Percentiles rank a stretch among this genome's conserved stretches.
Evolutionary conservation across 2,888 invertebrate genomes (phyloP).

Genomic region (Cecidostiba fungosa): DNA sequence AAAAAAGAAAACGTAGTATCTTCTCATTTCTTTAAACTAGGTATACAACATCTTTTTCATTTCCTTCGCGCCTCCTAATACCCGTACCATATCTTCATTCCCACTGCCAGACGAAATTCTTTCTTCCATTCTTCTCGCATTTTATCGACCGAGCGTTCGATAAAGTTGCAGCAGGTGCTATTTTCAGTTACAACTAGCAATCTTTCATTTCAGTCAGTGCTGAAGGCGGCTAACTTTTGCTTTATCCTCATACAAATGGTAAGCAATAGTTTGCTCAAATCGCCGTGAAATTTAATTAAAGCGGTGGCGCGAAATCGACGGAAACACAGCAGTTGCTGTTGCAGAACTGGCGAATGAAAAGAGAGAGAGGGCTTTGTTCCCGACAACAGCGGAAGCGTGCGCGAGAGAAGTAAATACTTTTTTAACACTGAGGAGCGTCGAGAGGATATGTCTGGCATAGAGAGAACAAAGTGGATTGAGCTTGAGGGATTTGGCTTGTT

Average conservation of each 20-base stretch:
- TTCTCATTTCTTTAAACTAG: not conserved
- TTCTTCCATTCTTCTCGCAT: not conserved
- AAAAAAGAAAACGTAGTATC: not conserved
- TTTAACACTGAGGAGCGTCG: not conserved
- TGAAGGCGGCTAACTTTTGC: not conserved
- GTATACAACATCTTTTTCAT: not conserved
- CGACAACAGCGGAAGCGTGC: not conserved
- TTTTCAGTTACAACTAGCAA: slow-evolving; percentile 9
- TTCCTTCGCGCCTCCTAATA: not conserved
- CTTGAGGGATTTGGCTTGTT: not conserved
- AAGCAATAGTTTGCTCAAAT: slow-evolving; percentile 11
- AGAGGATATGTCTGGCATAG: not conserved
- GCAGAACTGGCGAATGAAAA: not conserved
- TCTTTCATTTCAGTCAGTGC: slow-evolving; percentile 7
- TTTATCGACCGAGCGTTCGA: not conserved
- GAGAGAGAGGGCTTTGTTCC: not conserved
- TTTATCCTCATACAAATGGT: not conserved
- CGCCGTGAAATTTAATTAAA: slow-evolving; percentile 40
- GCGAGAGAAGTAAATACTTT: not conserved
- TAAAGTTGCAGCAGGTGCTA: not conserved
- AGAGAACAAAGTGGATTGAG: not conserved
- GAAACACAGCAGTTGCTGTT: not conserved
- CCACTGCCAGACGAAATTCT: not conserved
- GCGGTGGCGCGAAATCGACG: not conserved
- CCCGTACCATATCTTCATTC: not conserved